These are phyloP conservation scores for Astreopora myriophthalma DNA, from an alignment of 64 coral and sea anemone species.

Conservation along the genomic window DNA sequence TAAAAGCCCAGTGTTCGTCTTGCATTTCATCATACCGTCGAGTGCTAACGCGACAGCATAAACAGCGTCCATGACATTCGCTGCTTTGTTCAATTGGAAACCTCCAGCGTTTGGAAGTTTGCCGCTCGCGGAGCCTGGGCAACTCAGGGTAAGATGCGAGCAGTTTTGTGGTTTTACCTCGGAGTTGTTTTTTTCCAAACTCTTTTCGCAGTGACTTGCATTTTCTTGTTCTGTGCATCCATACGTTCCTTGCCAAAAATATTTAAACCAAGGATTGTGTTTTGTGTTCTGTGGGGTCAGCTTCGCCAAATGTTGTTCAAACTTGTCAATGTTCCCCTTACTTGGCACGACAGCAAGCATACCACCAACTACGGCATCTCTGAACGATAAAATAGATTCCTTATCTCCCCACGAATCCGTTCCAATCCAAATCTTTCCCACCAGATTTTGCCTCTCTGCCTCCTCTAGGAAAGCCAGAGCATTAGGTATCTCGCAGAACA, in stretches of 20 bases:
- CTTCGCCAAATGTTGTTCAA: slow-evolving; percentile 74
- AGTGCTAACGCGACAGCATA: slow-evolving; percentile 81
- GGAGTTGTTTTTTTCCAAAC: neutral
- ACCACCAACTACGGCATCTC: slow-evolving; percentile 70
- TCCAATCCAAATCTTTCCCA: slow-evolving; percentile 88
- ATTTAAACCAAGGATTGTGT: slow-evolving; percentile 91
- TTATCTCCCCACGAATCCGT: slow-evolving; percentile 97
- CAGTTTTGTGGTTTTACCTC: neutral
- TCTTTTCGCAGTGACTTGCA: neutral
- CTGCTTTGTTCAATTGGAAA: slow-evolving; percentile 81
- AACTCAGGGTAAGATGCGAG: neutral
- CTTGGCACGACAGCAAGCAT: slow-evolving; percentile 91
- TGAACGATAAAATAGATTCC: slow-evolving; percentile 60
- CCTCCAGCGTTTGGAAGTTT: slow-evolving; percentile 42
- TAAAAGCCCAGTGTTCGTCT: slow-evolving; percentile 5
- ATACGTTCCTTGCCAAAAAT: slow-evolving; percentile 88
- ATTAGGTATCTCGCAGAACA: slow-evolving; percentile 84
- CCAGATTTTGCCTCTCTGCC: slow-evolving; percentile 65
- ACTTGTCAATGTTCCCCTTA: slow-evolving; percentile 73
- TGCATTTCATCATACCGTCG: slow-evolving; percentile 73
- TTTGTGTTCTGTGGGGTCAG: slow-evolving; percentile 69
- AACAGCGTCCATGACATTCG: slow-evolving; percentile 97
- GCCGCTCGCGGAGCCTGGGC: neutral
- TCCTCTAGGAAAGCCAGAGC: slow-evolving; percentile 82
- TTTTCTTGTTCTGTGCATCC: slow-evolving; percentile 28